These are phyloP conservation scores for Clupea harengus DNA, from an alignment of 2,113 vertebrate genomes.

Conservation along the genomic window DNA sequence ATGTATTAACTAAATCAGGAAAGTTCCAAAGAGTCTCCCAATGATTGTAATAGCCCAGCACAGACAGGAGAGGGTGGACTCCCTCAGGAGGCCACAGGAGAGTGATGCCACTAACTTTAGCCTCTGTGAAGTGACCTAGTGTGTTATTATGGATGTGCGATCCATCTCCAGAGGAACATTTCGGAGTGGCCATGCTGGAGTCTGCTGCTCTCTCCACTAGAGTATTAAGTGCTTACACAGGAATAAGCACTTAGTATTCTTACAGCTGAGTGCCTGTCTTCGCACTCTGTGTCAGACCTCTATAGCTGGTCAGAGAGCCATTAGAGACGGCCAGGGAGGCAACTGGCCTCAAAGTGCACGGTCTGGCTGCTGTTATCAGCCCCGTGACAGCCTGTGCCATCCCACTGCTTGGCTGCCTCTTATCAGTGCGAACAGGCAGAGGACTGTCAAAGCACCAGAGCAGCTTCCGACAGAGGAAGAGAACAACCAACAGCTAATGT, in stretches of 20 bases:
- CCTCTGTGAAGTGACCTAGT: not conserved
- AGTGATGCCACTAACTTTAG: not conserved
- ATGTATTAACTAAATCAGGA: too few species aligned
- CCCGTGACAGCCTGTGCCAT: not conserved
- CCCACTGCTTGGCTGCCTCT: not conserved
- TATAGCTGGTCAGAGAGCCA: not conserved
- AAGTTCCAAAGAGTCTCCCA: too few species aligned
- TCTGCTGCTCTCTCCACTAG: not conserved
- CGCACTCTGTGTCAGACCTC: not conserved
- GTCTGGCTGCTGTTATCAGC: not conserved
- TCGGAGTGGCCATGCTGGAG: not conserved
- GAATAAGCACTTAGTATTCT: slow-evolving; percentile 6
- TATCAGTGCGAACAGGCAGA: not conserved
- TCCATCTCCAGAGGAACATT: not conserved
- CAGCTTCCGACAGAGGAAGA: not conserved
- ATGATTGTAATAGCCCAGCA: not conserved
- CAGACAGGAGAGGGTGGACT: not conserved
- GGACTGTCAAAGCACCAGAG: not conserved
- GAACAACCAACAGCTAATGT: too few species aligned
- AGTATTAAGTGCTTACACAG: slow-evolving; percentile 14
- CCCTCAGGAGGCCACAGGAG: not conserved
- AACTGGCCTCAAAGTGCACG: not conserved
- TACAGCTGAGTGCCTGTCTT: not conserved
- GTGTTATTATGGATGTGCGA: too few species aligned
- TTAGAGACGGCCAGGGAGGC: not conserved